phyloP scores from a whole-genome alignment of 2,888 invertebrate species.

The Ferdinandea cuprea region DNA sequence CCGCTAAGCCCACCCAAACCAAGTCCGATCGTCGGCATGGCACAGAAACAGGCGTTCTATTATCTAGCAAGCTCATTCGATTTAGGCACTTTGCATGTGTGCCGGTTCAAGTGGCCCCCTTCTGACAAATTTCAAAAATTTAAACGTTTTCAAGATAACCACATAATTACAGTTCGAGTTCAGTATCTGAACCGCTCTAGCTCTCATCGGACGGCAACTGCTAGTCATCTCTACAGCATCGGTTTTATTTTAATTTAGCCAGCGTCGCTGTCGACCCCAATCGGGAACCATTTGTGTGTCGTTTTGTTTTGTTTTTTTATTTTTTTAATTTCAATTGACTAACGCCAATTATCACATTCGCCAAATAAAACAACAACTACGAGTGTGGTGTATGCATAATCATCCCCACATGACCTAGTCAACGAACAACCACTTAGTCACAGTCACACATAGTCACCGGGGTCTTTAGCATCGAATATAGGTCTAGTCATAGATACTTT shows the following conservation, averaged over 20 bases:
- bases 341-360: slow-evolving; percentile 61
- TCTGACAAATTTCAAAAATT: slow-evolving; percentile 41
- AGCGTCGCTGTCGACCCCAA: slow-evolving; percentile 41
- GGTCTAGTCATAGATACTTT: slow-evolving; percentile 51
- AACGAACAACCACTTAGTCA: slow-evolving; percentile 70
- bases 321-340: slow-evolving; percentile 44
- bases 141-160: slow-evolving; percentile 65
- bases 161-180: slow-evolving; percentile 62
- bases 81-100: slow-evolving; percentile 49
- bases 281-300: slow-evolving; percentile 26
- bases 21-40: not conserved
- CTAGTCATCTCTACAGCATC: slow-evolving; percentile 9
- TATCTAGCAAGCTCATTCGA: slow-evolving; percentile 44
- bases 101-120: not conserved
- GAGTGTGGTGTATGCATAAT: slow-evolving; percentile 43
- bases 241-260: slow-evolving; percentile 5
- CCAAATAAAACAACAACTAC: slow-evolving; percentile 43
- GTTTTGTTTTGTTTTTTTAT: slow-evolving; percentile 16
- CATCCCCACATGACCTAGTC: slow-evolving; percentile 68
- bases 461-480: slow-evolving; percentile 40
- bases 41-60: slow-evolving; percentile 39
- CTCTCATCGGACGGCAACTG: slow-evolving; percentile 47
- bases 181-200: slow-evolving; percentile 55
- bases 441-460: slow-evolving; percentile 58
- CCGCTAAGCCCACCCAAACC: not conserved